Evolutionary conservation across 2,888 invertebrate species (phyloP).

Genomic region (Lypha dubia): DNA sequence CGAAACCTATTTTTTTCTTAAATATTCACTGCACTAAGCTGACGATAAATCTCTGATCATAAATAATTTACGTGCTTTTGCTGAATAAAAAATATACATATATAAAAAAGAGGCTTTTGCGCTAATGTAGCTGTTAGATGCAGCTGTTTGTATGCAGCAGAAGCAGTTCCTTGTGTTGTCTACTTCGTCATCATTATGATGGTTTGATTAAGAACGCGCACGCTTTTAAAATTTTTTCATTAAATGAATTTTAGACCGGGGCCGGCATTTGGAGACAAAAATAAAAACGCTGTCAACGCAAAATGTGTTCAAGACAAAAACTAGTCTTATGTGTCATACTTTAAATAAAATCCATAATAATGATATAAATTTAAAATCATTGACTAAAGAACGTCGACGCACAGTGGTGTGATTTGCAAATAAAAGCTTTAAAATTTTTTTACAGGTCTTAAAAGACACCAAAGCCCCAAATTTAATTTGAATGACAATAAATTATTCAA

Average conservation of each 20-base stretch:
- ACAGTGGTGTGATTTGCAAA: not conserved
- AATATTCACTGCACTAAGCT: constrained; percentile 32
- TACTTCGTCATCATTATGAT: constrained; percentile 2
- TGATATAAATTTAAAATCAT: not conserved
- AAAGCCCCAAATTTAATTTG: too few species aligned
- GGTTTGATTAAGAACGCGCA: not conserved
- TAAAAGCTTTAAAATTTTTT: too few species aligned
- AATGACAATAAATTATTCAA: too few species aligned
- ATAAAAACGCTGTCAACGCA: not conserved
- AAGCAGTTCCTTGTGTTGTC: not conserved
- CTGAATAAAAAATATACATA: not conserved
- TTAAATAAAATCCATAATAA: not conserved
- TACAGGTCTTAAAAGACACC: too few species aligned
- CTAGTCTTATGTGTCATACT: not conserved
- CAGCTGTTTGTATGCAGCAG: constrained; percentile 22
- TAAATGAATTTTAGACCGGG: not conserved
- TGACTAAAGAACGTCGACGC: not conserved
- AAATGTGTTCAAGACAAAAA: not conserved
- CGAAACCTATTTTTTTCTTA: constrained; percentile 4
- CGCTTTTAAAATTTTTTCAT: constrained; percentile 20
- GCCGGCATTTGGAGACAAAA: constrained; percentile 1
- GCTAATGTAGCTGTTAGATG: not conserved
- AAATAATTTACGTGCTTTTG: constrained; percentile 42
- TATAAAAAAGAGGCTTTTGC: constrained; percentile 33
- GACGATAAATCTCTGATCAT: constrained; percentile 23